Percentiles rank a stretch among this genome's conserved stretches.
Conservation (phyloP, 1,140 invertebrate species). For the Drosophila pruinosa region DNA sequence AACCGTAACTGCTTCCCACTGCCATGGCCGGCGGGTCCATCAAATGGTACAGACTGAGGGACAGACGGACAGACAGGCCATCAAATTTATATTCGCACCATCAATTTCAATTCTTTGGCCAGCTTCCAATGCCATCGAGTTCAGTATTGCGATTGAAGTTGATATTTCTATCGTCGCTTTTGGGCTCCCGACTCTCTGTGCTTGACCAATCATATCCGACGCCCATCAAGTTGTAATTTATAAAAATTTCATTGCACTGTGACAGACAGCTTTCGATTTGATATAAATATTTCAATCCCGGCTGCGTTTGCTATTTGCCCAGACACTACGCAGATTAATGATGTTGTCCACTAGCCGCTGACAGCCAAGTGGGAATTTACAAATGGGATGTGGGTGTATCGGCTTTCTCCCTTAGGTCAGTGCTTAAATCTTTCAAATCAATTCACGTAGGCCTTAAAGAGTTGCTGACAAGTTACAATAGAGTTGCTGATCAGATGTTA, state of each 20-base stretch:
- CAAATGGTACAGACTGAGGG: conserved; percentile 21
- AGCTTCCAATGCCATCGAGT: conserved; percentile 17
- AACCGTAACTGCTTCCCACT: not conserved
- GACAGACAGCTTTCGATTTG: conserved; percentile 80
- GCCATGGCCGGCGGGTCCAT: not conserved
- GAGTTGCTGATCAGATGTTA: not conserved
- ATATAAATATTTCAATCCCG: conserved; percentile 79
- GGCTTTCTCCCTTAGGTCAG: not conserved
- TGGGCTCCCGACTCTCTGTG: not conserved
- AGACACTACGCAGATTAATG: conserved; percentile 70
- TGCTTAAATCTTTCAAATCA: conserved; percentile 4
- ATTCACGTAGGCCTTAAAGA: conserved; percentile 36
- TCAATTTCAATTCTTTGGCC: conserved; percentile 69
- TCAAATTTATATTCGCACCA: conserved; percentile 71
- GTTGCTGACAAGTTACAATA: conserved; percentile 52
- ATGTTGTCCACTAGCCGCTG: conserved; percentile 59
- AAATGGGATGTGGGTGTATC: not conserved
- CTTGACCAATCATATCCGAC: conserved; percentile 40
- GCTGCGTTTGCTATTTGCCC: conserved; percentile 23
- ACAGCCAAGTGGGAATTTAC: conserved; percentile 39
- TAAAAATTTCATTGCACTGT: conserved; percentile 79
- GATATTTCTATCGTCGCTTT: conserved; percentile 59
- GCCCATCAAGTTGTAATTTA: conserved; percentile 63
- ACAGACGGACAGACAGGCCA: conserved; percentile 45
- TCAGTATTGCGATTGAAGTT: conserved; percentile 20